Conservation (phyloP, 1,140 invertebrate species). For the Harpegnathos saltator region DNA sequence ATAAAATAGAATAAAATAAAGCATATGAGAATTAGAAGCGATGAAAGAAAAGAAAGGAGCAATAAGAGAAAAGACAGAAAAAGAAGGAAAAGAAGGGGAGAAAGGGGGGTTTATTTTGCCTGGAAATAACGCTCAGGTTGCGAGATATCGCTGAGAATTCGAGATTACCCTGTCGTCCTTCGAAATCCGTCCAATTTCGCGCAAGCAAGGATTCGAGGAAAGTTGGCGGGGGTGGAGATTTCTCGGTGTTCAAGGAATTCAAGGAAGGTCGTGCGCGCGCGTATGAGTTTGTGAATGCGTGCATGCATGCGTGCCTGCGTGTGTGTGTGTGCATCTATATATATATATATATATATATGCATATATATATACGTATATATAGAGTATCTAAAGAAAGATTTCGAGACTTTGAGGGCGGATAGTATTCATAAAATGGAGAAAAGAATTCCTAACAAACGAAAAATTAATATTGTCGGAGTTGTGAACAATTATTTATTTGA, state of each 20-base stretch:
- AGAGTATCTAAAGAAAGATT: too few species aligned
- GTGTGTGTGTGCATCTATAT: neutral
- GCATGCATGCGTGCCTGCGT: too few species aligned
- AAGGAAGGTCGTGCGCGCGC: too few species aligned
- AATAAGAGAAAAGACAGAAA: neutral
- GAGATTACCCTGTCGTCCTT: constrained; percentile 64
- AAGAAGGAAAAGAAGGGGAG: neutral
- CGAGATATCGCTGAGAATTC: constrained; percentile 63
- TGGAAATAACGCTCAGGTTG: constrained; percentile 61
- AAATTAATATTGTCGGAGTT: too few species aligned
- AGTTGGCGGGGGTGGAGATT: constrained; percentile 68
- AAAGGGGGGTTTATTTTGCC: constrained; percentile 64
- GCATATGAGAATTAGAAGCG: neutral
- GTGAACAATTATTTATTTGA: too few species aligned
- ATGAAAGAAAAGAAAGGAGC: neutral
- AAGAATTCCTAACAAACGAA: too few species aligned
- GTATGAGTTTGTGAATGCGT: too few species aligned
- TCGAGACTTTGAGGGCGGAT: too few species aligned
- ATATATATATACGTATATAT: too few species aligned
- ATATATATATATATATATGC: too few species aligned
- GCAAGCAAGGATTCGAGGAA: constrained; percentile 73
- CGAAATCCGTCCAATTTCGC: constrained; percentile 77
- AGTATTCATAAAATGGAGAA: too few species aligned
- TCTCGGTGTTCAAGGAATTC: constrained; percentile 59
- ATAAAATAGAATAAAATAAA: constrained; percentile 49